Base-by-base conservation (phyloP, 2,797 vertebrate species). In the Clarias pachynema region DNA sequence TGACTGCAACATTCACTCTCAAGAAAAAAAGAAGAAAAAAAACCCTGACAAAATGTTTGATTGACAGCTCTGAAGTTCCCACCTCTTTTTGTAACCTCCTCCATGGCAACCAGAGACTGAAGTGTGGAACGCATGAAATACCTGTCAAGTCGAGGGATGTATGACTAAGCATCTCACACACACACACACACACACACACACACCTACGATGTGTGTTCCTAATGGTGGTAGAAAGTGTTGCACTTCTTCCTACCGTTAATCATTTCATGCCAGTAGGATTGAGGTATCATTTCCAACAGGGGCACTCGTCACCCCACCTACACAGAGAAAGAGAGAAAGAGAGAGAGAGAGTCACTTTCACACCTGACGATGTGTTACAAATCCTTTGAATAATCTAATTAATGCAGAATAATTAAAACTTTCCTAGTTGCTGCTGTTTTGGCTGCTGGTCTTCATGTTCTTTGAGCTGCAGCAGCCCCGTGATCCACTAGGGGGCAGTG, bases 401-500 rank as follows among this genome's bases (percentile, higher is more conserved):
- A 83, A 22, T 73, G 16, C 1, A 22, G n/a, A 14, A 63, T 74
- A 74, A 83, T 53, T 75, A 24, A 63, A 26, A 83, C 57, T 40
- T 63, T 62, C 22, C 29, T 40, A 62, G 44, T 37, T 10, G 2
- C 20, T 70, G 63, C 65, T 53, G 22, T 34, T 31, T 78, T 24
- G 18, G 75, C 49, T 77, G 29, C 53, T 22, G 2, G 16, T 65
- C 18, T 56, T 26, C 34, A 5, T 20, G 20, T 26, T 62, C 7
- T 0, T 4, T 4, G 5, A 31, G 12, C n/a, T n/a, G 78, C 44
- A 74, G 20, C 37, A 1, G 0, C 22, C 3, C 1, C 0, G 0
- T 16, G 0, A 5, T 49, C 56, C 94, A 91, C 92, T 84, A 87
- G 94, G 91, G 91, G 94, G 92, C 92, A 94, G 91, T 93, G 83